Conservation (phyloP, 2,888 invertebrate species). For the Melikaiella ostensackeni region DNA sequence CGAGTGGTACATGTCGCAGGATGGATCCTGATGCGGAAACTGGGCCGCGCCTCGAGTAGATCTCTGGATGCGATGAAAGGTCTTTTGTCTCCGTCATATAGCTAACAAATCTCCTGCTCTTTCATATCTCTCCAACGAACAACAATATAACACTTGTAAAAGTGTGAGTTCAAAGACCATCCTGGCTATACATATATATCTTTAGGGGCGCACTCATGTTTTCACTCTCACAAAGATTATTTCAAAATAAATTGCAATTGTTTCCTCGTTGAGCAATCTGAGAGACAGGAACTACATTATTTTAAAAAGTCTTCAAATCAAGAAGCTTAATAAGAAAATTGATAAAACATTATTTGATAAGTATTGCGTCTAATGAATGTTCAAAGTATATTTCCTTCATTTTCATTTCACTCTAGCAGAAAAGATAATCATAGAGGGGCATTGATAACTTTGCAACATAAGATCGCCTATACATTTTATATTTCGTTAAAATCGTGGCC, state of each 20-base stretch:
- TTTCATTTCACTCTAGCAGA: neutral
- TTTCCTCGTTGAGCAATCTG: neutral
- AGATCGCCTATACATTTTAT: too few species aligned
- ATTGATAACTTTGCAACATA: too few species aligned
- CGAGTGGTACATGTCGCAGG: constrained; percentile 44
- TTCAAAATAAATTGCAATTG: neutral
- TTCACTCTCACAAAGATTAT: constrained; percentile 14
- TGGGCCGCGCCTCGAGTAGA: constrained; percentile 50
- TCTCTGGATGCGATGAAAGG: constrained; percentile 53
- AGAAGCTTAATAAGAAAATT: too few species aligned
- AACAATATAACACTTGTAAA: constrained; percentile 42
- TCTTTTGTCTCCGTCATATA: constrained; percentile 54
- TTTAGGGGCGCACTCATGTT: constrained; percentile 8
- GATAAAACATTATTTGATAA: neutral
- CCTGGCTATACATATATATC: neutral
- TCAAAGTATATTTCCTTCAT: neutral
- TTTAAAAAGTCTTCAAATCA: too few species aligned
- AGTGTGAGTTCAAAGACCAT: constrained; percentile 27
- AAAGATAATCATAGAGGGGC: neutral
- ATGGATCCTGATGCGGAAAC: constrained; percentile 47
- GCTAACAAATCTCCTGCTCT: constrained; percentile 52
- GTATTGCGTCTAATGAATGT: neutral
- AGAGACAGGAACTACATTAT: too few species aligned
- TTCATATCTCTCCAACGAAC: constrained; percentile 50
- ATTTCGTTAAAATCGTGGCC: too few species aligned